phyloP scores from a whole-genome alignment of 2,797 vertebrate species.

The Hoplostethus atlanticus region DNA sequence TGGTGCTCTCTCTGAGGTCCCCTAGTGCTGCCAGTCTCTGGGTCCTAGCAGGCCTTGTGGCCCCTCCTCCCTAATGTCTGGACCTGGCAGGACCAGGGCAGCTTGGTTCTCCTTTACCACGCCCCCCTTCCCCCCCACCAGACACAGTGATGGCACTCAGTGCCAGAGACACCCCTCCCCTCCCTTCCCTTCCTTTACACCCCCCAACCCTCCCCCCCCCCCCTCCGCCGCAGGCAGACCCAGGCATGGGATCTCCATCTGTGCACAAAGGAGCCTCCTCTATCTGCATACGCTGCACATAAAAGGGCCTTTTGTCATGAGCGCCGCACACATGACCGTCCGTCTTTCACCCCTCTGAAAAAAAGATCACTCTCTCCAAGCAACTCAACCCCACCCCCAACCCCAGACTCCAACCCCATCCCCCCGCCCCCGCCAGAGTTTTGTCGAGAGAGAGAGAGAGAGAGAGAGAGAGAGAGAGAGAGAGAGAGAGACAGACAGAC shows the following conservation, averaged over 20 bases:
- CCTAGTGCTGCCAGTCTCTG: constrained; percentile 42
- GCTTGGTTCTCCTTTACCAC: constrained; percentile 68
- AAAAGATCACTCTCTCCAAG: constrained; percentile 74
- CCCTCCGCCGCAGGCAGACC: constrained; percentile 78
- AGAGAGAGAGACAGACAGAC: constrained; percentile 28
- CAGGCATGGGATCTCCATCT: constrained; percentile 86
- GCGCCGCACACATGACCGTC: constrained; percentile 86
- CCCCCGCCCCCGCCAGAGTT: constrained; percentile 54
- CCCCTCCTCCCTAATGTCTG: constrained; percentile 54
- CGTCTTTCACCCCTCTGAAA: constrained; percentile 80
- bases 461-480: neutral
- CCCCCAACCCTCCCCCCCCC: constrained; percentile 57
- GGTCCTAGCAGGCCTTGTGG: constrained; percentile 45
- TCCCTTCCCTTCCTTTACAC: constrained; percentile 60
- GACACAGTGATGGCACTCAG: constrained; percentile 83
- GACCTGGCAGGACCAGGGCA: constrained; percentile 69
- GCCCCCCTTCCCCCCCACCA: constrained; percentile 70
- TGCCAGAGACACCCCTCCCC: constrained; percentile 73
- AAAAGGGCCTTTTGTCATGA: constrained; percentile 90
- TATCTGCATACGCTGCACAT: constrained; percentile 87
- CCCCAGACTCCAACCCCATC: constrained; percentile 67
- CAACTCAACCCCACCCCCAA: constrained; percentile 76
- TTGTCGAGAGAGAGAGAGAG: constrained; percentile 23
- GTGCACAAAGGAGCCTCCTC: constrained; percentile 88
- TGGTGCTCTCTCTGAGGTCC: constrained; percentile 32